Percentiles rank a stretch among this genome's conserved stretches.
phyloP scores from a whole-genome alignment of 53 echinoderm and acorn worm species.

The Echinarachnius parma region DNA sequence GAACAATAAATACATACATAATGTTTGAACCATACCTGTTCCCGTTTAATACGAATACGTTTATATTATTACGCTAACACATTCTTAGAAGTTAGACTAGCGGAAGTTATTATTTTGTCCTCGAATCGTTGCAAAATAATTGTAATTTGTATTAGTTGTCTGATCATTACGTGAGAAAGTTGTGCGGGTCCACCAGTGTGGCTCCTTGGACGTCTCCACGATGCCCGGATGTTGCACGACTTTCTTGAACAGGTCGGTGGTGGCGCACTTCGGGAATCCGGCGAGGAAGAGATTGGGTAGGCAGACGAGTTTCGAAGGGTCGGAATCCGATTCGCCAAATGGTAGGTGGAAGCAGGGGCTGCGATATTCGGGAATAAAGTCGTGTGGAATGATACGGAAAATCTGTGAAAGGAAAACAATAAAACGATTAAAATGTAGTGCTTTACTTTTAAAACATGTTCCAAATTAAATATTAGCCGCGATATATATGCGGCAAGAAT shows the following conservation, averaged over 20 bases:
- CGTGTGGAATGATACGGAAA: slow-evolving; percentile 13
- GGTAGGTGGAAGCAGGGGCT: slow-evolving; percentile 21
- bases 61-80: too few species aligned
- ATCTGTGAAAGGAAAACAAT: slow-evolving; percentile 8
- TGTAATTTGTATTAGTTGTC: too few species aligned
- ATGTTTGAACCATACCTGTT: too few species aligned
- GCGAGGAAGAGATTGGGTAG: slow-evolving; percentile 20
- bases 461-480: too few species aligned
- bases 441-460: too few species aligned
- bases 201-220: slow-evolving; percentile 22
- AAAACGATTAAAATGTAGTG: too few species aligned
- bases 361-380: slow-evolving; percentile 12
- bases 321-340: neutral
- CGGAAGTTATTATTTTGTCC: too few species aligned
- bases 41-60: too few species aligned
- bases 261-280: slow-evolving; percentile 45
- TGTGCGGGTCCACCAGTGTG: slow-evolving; percentile 37
- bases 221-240: slow-evolving; percentile 16
- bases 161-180: slow-evolving; percentile 12
- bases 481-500: too few species aligned
- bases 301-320: neutral
- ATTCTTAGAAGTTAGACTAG: too few species aligned
- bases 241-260: slow-evolving; percentile 37
- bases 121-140: too few species aligned
- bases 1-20: too few species aligned